Conservation (phyloP, 2,113 vertebrate genomes). For the Sturnira hondurensis region DNA sequence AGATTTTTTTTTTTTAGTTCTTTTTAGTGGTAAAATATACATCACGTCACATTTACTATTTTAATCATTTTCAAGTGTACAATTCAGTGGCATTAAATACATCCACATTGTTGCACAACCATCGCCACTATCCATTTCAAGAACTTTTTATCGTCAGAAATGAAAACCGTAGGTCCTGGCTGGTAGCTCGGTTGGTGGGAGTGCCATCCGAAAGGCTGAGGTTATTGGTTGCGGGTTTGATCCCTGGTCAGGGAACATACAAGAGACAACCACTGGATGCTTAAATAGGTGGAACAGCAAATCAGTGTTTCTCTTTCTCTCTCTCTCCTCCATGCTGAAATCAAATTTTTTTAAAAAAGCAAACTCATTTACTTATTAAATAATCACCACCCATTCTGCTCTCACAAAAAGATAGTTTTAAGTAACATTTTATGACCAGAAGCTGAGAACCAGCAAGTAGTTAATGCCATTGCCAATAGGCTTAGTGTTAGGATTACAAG, state of each 20-base stretch:
- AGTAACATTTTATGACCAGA: background rate
- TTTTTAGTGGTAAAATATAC: background rate
- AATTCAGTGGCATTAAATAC: background rate
- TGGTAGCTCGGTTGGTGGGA: background rate
- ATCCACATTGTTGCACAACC: background rate
- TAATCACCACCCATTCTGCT: background rate
- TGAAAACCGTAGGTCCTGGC: background rate
- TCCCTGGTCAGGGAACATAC: too few relatives aligned
- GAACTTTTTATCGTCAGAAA: background rate
- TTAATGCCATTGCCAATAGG: background rate
- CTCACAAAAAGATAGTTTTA: background rate
- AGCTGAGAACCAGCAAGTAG: background rate
- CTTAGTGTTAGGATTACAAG: background rate
- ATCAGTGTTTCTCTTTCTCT: background rate
- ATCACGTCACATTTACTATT: background rate
- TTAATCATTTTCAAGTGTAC: background rate
- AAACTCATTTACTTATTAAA: background rate
- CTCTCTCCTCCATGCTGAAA: background rate
- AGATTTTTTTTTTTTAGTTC: background rate
- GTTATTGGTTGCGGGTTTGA: too few relatives aligned
- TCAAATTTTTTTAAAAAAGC: background rate
- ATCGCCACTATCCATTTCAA: background rate
- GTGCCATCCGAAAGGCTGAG: too few relatives aligned
- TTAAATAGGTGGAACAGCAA: too few relatives aligned
- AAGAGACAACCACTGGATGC: too few relatives aligned